Percentiles rank a stretch among this genome's conserved stretches.
Conservation (phyloP, 2,797 vertebrate species). For the Cossypha dichroa region DNA sequence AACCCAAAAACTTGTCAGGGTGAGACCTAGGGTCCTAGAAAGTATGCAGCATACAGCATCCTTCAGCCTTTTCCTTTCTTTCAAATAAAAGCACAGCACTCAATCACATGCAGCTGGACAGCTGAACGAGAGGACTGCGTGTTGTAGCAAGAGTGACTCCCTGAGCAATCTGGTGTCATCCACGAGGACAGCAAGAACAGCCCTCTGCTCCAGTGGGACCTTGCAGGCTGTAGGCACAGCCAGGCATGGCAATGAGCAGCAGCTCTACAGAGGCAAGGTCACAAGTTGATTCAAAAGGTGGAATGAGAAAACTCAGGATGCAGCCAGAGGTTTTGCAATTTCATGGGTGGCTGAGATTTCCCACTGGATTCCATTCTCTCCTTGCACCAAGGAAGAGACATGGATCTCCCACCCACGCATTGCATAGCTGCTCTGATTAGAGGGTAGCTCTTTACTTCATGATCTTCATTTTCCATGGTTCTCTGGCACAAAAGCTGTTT, state of each 20-base stretch:
- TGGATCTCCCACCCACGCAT: not conserved
- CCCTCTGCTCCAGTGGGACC: not conserved
- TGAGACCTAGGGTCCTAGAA: not conserved
- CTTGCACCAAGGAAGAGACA: not conserved
- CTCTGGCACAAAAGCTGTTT: not conserved
- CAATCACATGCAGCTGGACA: not conserved
- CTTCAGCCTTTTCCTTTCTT: not conserved
- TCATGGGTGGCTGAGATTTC: slow-evolving; percentile 35
- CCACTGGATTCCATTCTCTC: not conserved
- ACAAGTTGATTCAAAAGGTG: not conserved
- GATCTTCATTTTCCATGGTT: not conserved
- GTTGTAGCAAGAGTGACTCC: not conserved
- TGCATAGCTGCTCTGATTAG: not conserved
- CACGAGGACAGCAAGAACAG: not conserved
- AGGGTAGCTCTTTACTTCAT: not conserved
- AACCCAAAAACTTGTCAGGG: not conserved
- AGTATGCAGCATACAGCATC: not conserved
- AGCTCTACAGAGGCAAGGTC: slow-evolving; percentile 1
- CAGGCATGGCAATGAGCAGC: fast-evolving
- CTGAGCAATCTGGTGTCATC: not conserved
- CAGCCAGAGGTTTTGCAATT: slow-evolving; percentile 38
- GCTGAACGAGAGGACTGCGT: not conserved
- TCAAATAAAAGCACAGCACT: not conserved
- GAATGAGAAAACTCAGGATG: not conserved
- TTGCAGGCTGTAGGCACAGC: not conserved